phyloP scores from a whole-genome alignment of 2,888 invertebrate species.

The Strigamia maritima region DNA sequence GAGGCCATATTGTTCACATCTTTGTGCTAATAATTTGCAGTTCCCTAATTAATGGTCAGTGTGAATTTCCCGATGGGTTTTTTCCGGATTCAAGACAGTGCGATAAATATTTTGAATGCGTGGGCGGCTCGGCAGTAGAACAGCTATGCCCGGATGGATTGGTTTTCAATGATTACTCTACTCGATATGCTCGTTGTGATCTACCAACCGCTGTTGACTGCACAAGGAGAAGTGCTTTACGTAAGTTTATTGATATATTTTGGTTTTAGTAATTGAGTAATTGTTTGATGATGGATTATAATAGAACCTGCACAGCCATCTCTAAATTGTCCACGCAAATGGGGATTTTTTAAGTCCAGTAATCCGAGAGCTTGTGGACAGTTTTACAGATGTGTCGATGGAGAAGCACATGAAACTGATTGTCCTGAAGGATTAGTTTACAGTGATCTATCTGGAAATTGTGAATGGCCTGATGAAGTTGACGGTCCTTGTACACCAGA shows the following conservation, averaged over 20 bases:
- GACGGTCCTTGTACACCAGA: slow-evolving; percentile 75
- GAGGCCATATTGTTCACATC: not conserved
- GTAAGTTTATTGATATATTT: slow-evolving; percentile 41
- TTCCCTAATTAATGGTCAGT: not conserved
- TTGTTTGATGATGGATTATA: slow-evolving; percentile 45
- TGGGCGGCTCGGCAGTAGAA: slow-evolving; percentile 42
- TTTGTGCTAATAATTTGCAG: not conserved
- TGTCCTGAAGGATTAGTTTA: slow-evolving; percentile 87
- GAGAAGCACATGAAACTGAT: slow-evolving; percentile 69
- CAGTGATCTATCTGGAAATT: slow-evolving; percentile 82
- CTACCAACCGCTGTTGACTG: slow-evolving; percentile 44
- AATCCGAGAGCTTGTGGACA: slow-evolving; percentile 71
- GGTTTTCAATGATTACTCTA: slow-evolving; percentile 55
- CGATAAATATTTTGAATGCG: slow-evolving; percentile 46
- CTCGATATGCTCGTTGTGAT: slow-evolving; percentile 47
- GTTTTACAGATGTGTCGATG: slow-evolving; percentile 78
- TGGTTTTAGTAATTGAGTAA: slow-evolving; percentile 20
- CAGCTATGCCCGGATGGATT: slow-evolving; percentile 45
- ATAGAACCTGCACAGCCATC: slow-evolving; percentile 72
- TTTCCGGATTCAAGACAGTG: slow-evolving; percentile 45
- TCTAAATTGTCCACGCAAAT: slow-evolving; percentile 62
- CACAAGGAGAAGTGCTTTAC: slow-evolving; percentile 42
- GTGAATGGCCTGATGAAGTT: slow-evolving; percentile 82
- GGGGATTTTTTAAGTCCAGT: slow-evolving; percentile 64
- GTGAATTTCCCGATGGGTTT: slow-evolving; percentile 41